These are phyloP conservation scores for Saxidomus purpurata DNA, from an alignment of 1,140 invertebrate species.

Conservation along the genomic window DNA sequence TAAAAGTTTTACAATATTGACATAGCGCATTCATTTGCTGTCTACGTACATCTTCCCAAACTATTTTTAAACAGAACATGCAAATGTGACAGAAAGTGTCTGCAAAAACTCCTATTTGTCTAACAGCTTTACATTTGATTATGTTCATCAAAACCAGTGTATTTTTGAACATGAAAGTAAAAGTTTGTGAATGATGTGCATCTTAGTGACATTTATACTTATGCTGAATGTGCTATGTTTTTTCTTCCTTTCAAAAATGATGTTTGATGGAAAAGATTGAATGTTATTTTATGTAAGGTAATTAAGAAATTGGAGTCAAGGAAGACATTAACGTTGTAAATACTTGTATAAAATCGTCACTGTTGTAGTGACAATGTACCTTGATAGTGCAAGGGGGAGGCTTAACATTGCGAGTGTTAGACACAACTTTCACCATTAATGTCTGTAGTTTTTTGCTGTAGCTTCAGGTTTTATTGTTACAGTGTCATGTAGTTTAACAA, in stretches of 20 bases:
- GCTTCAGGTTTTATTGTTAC: conserved; percentile 24
- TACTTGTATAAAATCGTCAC: conserved; percentile 51
- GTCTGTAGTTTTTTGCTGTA: conserved; percentile 5
- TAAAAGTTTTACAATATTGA: no score
- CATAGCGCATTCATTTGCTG: not conserved
- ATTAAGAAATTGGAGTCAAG: conserved; percentile 22
- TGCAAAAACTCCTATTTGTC: not conserved
- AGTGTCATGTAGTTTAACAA: conserved; percentile 24
- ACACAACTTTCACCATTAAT: conserved; percentile 16
- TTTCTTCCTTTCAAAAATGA: conserved; percentile 24
- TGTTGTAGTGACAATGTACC: not conserved
- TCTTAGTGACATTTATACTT: not conserved
- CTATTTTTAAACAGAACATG: not conserved
- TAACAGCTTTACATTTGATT: not conserved
- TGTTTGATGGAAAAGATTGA: conserved; percentile 43
- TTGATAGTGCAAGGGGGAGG: not conserved
- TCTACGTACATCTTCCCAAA: not conserved
- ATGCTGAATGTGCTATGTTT: conserved; percentile 17
- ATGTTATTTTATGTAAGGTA: conserved; percentile 35
- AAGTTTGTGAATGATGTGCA: not conserved
- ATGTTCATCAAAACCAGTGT: conserved; percentile 12
- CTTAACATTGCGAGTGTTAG: not conserved
- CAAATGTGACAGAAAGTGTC: not conserved
- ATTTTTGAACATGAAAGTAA: conserved; percentile 38
- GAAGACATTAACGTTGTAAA: conserved; percentile 46